phyloP scores from a whole-genome alignment of 2,888 invertebrate species.

The Xylota sylvarum region DNA sequence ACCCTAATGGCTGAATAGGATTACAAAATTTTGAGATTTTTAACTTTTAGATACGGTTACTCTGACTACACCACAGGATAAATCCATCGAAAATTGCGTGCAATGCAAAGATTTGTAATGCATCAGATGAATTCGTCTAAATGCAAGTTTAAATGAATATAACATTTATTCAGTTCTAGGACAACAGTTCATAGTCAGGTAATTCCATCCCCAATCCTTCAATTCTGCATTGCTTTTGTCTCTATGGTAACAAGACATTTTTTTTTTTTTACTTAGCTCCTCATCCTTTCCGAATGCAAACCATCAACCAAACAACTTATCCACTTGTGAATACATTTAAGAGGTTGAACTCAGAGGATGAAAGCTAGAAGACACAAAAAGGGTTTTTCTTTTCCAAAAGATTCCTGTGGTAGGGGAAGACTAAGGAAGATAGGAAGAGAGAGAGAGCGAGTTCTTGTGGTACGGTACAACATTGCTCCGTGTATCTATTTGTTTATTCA shows the following conservation, averaged over 20 bases:
- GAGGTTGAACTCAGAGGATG: constrained; percentile 21
- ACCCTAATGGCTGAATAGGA: background rate
- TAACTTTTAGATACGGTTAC: background rate
- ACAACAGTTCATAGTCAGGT: constrained; percentile 11
- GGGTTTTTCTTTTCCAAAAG: background rate
- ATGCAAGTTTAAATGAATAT: constrained; percentile 5
- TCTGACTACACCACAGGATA: background rate
- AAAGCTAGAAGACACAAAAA: constrained; percentile 18
- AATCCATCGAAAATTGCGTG: background rate
- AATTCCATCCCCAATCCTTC: background rate
- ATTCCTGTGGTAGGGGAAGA: background rate
- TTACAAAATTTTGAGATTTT: background rate
- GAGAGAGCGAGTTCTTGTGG: background rate
- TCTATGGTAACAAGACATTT: background rate
- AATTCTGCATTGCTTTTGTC: background rate
- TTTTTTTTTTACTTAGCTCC: background rate
- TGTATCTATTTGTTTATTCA: constrained; percentile 44
- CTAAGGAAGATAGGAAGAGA: too few relatives aligned
- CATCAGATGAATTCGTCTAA: background rate
- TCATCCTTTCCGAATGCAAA: constrained; percentile 30
- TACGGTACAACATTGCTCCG: background rate
- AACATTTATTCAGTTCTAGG: background rate
- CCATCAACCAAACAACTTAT: constrained; percentile 36
- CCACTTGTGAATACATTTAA: constrained; percentile 21
- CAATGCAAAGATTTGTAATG: background rate